phyloP scores from a whole-genome alignment of 2,888 invertebrate species.

The Macaria notata region DNA sequence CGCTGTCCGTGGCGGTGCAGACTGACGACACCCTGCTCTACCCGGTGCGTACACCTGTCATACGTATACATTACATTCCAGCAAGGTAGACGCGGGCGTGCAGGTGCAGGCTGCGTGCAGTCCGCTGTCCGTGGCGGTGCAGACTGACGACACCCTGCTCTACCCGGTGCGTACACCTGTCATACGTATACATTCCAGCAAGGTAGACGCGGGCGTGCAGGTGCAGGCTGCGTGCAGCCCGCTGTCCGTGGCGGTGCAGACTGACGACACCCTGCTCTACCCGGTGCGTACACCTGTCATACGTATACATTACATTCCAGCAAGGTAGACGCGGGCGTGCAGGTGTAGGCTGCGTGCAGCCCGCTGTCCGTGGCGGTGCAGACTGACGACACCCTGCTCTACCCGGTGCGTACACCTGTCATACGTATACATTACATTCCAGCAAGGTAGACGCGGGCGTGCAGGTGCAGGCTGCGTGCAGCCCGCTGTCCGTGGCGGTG shows the following conservation, averaged over 20 bases:
- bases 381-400: constrained; percentile 62
- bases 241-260: constrained; percentile 73
- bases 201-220: constrained; percentile 68
- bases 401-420: constrained; percentile 34
- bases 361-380: constrained; percentile 75
- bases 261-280: constrained; percentile 59
- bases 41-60: constrained; percentile 32
- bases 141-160: constrained; percentile 64
- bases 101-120: constrained; percentile 54
- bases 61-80: constrained; percentile 33
- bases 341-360: constrained; percentile 50
- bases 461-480: constrained; percentile 53
- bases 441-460: constrained; percentile 69
- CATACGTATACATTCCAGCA: constrained; percentile 45
- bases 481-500: constrained; percentile 70
- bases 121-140: constrained; percentile 72
- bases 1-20: constrained; percentile 73
- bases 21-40: constrained; percentile 63
- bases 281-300: constrained; percentile 32
- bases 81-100: constrained; percentile 67
- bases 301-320: constrained; percentile 39
- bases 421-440: constrained; percentile 24
- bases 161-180: constrained; percentile 38
- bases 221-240: constrained; percentile 53
- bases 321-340: constrained; percentile 67